A percentile compares a stretch with the other conserved stretches of the same genome.
phyloP scores from a whole-genome alignment of 2,113 vertebrate genomes.

The Prunella fulvescens region DNA sequence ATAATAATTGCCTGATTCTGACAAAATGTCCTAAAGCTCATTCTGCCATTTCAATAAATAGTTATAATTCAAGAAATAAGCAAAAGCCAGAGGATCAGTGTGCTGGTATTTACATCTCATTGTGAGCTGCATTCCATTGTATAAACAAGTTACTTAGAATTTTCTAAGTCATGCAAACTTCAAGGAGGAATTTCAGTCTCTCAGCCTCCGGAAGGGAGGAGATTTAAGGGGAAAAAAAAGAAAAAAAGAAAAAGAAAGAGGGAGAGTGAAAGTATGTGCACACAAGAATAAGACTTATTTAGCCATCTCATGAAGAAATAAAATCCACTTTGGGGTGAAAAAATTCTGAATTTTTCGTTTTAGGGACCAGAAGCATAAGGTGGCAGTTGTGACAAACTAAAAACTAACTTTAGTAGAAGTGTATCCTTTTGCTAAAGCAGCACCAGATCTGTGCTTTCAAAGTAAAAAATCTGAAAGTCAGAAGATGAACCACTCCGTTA shows the following conservation, averaged over 20 bases:
- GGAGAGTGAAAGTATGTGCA: background rate
- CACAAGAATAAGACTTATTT: background rate
- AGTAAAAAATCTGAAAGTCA: background rate
- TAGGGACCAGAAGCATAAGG: background rate
- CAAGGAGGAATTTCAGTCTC: slow-evolving; percentile 6
- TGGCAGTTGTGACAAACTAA: background rate
- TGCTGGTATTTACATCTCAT: background rate
- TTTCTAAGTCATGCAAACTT: background rate
- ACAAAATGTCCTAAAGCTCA: background rate
- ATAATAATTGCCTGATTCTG: background rate
- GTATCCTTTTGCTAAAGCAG: background rate
- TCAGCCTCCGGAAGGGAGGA: background rate
- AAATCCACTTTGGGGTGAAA: background rate
- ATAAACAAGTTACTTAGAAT: slow-evolving; percentile 1
- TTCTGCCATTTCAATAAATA: background rate
- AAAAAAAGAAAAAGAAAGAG: rapidly evolving
- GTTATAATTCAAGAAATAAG: background rate
- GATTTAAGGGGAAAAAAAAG: background rate
- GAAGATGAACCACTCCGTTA: background rate
- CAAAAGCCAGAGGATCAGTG: background rate
- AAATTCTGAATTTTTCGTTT: background rate
- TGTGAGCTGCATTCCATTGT: background rate
- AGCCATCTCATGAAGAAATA: background rate
- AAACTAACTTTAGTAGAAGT: background rate
- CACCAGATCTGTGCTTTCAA: background rate